Conservation (phyloP, 1,140 invertebrate genomes). For the Diplogasteroides magnus region DNA sequence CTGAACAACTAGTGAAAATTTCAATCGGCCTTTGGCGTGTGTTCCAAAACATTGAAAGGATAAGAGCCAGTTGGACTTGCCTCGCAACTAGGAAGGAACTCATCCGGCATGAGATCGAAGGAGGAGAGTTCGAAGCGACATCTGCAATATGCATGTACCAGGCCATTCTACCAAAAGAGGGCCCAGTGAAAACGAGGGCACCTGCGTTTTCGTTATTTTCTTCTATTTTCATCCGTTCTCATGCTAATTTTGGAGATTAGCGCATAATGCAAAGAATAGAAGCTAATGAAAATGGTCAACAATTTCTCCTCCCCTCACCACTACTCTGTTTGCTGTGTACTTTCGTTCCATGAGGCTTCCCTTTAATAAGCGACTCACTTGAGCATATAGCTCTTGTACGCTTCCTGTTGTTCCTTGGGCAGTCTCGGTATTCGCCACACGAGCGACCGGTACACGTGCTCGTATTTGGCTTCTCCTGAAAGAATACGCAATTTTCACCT, state of each 20-base stretch:
- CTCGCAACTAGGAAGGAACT: conserved; percentile 76
- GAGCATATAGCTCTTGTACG: conserved; percentile 52
- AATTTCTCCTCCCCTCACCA: no score
- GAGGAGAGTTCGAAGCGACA: conserved; percentile 87
- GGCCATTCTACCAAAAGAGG: conserved; percentile 64
- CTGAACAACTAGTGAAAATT: background rate
- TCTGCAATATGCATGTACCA: conserved; percentile 87
- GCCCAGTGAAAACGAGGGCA: no score
- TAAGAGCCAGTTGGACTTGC: no score
- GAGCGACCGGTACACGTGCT: conserved; percentile 91
- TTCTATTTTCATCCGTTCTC: no score
- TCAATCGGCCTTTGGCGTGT: no score
- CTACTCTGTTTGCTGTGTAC: no score
- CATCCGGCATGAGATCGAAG: conserved; percentile 91
- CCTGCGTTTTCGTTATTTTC: background rate
- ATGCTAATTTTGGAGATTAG: no score
- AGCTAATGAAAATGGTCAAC: no score
- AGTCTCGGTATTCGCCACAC: conserved; percentile 85
- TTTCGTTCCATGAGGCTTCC: no score
- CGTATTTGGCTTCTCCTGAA: conserved; percentile 90
- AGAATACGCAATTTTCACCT: conserved; percentile 6
- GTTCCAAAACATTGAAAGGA: no score
- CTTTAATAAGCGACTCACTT: no score
- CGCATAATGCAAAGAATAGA: no score
- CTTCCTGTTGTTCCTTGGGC: conserved; percentile 51